A percentile compares a stretch with the other conserved stretches of the same genome.
Evolutionary conservation across 1,140 invertebrate genomes (phyloP).

Genomic region (Branchinecta lindahli): DNA sequence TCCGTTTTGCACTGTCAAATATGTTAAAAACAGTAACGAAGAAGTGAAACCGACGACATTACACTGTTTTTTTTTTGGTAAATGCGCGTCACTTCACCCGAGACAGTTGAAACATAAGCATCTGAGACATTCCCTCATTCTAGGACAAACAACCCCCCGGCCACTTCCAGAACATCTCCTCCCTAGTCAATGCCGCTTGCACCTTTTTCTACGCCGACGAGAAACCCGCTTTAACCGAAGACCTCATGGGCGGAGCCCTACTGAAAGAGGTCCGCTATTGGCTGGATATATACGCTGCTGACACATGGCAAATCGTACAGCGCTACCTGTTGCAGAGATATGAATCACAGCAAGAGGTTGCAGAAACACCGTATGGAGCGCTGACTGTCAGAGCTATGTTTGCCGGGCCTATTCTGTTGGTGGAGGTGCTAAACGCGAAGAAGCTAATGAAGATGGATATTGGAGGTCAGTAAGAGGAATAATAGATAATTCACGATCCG

Average conservation of each 20-base stretch:
- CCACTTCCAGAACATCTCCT: constrained; percentile 75
- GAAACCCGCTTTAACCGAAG: constrained; percentile 28
- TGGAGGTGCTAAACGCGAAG: constrained; percentile 73
- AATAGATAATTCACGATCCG: no score
- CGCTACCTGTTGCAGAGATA: constrained; percentile 56
- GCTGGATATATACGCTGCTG: constrained; percentile 62
- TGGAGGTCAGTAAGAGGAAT: constrained; percentile 45
- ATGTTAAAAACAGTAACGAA: no score
- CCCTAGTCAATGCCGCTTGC: constrained; percentile 64
- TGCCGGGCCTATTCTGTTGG: constrained; percentile 41
- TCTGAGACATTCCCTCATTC: constrained; percentile 25
- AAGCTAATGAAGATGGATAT: constrained; percentile 73
- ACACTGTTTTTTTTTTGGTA: no score
- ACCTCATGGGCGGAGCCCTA: constrained; percentile 36
- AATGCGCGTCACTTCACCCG: no score
- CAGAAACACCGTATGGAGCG: constrained; percentile 34
- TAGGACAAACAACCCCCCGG: constrained; percentile 63
- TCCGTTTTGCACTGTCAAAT: no score
- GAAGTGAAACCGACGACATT: no score
- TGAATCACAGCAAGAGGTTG: constrained; percentile 33
- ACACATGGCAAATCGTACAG: constrained; percentile 72
- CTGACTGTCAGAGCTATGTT: constrained; percentile 52
- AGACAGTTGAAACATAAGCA: no score
- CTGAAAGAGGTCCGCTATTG: constrained; percentile 29
- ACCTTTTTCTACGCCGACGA: constrained; percentile 66